These are phyloP conservation scores for Meloidogyne chitwoodi DNA, from an alignment of 1,140 invertebrate species.

Conservation along the genomic window DNA sequence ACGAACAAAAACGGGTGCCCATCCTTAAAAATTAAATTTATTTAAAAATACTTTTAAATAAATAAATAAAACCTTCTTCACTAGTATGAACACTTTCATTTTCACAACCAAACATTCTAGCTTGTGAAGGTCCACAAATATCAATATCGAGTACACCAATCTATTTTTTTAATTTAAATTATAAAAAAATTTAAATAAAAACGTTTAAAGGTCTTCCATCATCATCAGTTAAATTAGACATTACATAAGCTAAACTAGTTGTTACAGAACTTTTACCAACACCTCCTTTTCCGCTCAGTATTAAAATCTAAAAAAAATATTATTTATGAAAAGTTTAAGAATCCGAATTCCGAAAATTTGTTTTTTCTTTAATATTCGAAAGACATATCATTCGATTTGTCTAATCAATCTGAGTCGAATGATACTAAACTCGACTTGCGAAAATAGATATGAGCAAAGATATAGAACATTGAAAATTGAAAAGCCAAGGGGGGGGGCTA, in stretches of 20 bases:
- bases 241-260: constrained; percentile 74
- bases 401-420: not conserved
- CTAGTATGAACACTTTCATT: constrained; percentile 76
- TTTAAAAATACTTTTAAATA: not conserved
- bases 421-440: too few relatives aligned
- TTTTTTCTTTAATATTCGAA: too few relatives aligned
- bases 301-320: constrained; percentile 80
- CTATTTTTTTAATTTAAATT: constrained; percentile 63
- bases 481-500: too few relatives aligned
- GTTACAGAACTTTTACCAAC: constrained; percentile 85
- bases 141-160: constrained; percentile 84
- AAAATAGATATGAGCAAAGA: too few relatives aligned
- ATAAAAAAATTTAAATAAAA: not conserved
- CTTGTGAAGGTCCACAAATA: constrained; percentile 79
- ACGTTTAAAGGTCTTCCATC: constrained; percentile 31
- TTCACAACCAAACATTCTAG: constrained; percentile 66
- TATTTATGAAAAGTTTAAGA: too few relatives aligned
- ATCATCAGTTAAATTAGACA: constrained; percentile 66
- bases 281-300: constrained; percentile 93
- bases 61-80: constrained; percentile 59
- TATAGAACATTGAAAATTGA: too few relatives aligned
- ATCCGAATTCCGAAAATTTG: too few relatives aligned
- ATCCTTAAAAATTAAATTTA: constrained; percentile 66
- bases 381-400: too few relatives aligned
- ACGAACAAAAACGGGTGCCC: constrained; percentile 84